These are phyloP conservation scores for Hemibagrus guttatus DNA, from an alignment of 2,797 vertebrate species.

Conservation along the genomic window DNA sequence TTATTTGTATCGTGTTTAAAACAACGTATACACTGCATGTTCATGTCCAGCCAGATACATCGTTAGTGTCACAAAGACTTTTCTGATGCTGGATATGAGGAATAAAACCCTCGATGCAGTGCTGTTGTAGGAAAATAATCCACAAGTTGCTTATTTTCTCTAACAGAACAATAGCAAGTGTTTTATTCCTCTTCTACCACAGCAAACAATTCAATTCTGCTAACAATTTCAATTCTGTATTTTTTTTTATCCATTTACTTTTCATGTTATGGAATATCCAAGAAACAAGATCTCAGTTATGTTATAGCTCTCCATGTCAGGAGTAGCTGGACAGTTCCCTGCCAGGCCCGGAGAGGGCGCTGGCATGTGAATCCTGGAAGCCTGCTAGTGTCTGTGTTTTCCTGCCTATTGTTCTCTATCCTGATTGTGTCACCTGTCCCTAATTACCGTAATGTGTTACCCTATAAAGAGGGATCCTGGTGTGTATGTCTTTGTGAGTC, in stretches of 20 bases:
- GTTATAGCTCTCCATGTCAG: background rate
- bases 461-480: no score
- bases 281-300: background rate
- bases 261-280: background rate
- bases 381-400: no score
- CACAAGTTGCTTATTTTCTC: background rate
- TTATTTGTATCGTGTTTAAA: background rate
- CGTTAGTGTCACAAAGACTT: background rate
- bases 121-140: background rate
- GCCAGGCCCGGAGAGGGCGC: no score
- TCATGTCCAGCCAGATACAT: background rate
- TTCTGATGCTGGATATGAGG: no score
- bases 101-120: background rate
- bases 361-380: no score
- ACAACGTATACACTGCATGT: background rate
- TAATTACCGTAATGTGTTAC: no score
- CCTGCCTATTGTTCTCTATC: no score
- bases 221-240: background rate
- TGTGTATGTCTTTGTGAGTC: no score
- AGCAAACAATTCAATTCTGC: background rate
- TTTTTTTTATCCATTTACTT: background rate
- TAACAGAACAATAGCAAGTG: background rate
- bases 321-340: no score
- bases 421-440: no score
- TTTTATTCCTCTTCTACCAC: background rate